phyloP scores from a whole-genome alignment of 1,140 invertebrate species.

The Aleiodes sp. region DNA sequence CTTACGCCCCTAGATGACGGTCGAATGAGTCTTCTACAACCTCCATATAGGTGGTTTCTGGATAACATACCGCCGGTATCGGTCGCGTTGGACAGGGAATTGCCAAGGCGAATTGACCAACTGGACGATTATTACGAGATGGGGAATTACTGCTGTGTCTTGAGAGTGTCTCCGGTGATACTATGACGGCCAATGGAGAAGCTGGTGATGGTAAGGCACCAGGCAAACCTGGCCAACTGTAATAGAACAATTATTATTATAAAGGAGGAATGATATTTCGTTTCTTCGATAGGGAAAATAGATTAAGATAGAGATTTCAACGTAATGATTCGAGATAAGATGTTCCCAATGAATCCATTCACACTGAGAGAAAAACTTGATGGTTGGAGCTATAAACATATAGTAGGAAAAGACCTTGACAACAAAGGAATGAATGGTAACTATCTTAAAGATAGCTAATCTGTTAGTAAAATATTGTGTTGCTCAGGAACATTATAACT shows the following conservation, averaged over 20 bases:
- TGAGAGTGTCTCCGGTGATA: constrained; percentile 77
- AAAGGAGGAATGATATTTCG: too few species aligned
- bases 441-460: too few species aligned
- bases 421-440: too few species aligned
- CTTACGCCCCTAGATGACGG: constrained; percentile 62
- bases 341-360: too few species aligned
- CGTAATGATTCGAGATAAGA: too few species aligned
- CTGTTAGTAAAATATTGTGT: too few species aligned
- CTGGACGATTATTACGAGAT: constrained; percentile 51
- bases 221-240: constrained; percentile 63
- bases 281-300: too few species aligned
- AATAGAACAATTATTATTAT: constrained; percentile 30
- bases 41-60: constrained; percentile 58
- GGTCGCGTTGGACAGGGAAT: constrained; percentile 56
- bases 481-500: too few species aligned
- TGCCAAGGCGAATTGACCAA: constrained; percentile 57
- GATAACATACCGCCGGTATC: constrained; percentile 62
- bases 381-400: too few species aligned
- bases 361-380: too few species aligned
- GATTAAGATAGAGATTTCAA: too few species aligned
- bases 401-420: too few species aligned
- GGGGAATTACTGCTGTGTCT: constrained; percentile 68
- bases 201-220: constrained; percentile 73
- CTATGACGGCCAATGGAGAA: constrained; percentile 75
- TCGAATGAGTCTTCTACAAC: constrained; percentile 56